These are phyloP conservation scores for Stenopsyche tienmushanensis DNA, from an alignment of 1,140 invertebrate genomes.

Conservation along the genomic window DNA sequence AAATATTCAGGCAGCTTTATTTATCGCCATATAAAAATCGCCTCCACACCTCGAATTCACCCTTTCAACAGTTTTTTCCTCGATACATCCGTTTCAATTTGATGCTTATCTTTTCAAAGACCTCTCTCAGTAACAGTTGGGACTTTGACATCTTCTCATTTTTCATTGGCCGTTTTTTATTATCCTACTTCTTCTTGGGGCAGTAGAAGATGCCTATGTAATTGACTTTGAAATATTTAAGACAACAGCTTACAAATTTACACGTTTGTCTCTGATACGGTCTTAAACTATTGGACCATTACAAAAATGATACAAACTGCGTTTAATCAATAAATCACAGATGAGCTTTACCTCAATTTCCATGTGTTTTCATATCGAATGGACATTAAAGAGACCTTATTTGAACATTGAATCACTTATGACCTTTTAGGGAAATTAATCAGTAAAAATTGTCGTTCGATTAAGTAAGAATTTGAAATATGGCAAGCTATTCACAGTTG, in stretches of 20 bases:
- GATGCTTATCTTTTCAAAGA: slow-evolving; percentile 34
- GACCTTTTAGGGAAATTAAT: too few relatives aligned
- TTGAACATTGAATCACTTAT: too few relatives aligned
- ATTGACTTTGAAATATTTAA: slow-evolving; percentile 36
- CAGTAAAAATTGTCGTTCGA: too few relatives aligned
- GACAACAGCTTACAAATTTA: not conserved
- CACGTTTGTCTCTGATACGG: too few relatives aligned
- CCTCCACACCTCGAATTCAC: slow-evolving; percentile 28
- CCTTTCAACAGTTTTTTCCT: slow-evolving; percentile 25
- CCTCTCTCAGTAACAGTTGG: slow-evolving; percentile 10
- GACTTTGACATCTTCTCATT: slow-evolving; percentile 34
- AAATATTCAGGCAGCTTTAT: slow-evolving; percentile 27
- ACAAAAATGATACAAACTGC: too few relatives aligned
- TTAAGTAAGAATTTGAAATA: too few relatives aligned
- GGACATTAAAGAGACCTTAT: too few relatives aligned
- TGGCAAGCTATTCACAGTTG: too few relatives aligned
- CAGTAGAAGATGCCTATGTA: slow-evolving; percentile 6
- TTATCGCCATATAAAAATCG: slow-evolving; percentile 29
- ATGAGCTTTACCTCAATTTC: too few relatives aligned
- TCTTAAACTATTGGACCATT: too few relatives aligned
- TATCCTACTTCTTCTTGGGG: not conserved
- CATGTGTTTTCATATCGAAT: too few relatives aligned
- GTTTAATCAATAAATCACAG: too few relatives aligned
- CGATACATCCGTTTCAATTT: slow-evolving; percentile 31
- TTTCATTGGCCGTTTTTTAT: slow-evolving; percentile 33